phyloP scores from a whole-genome alignment of 2,888 invertebrate species.

The Heteromyza rotundicornis region DNA sequence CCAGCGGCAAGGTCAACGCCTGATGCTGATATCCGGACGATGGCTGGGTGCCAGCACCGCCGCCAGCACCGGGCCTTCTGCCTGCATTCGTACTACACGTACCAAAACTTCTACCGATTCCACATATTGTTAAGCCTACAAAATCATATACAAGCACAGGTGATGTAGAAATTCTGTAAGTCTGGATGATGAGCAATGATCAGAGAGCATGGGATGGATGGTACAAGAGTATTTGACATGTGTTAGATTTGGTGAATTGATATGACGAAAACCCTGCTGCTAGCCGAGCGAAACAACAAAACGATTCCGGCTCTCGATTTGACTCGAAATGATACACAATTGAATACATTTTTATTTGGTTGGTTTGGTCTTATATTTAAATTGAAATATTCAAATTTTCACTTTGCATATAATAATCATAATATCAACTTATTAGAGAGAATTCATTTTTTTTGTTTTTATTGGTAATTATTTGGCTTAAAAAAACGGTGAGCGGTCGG shows the following conservation, averaged over 20 bases:
- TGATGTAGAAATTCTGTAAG: conserved; percentile 12
- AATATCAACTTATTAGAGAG: background rate
- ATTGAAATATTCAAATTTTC: too few species aligned
- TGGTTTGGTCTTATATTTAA: background rate
- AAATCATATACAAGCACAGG: conserved; percentile 46
- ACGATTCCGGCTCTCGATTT: too few species aligned
- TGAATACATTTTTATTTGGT: too few species aligned
- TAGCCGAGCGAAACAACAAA: background rate
- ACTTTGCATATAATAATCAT: too few species aligned
- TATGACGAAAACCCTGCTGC: background rate
- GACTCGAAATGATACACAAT: too few species aligned
- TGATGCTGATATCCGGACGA: conserved; percentile 58
- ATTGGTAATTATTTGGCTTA: background rate
- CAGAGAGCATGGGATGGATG: too few species aligned
- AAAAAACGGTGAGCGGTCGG: background rate
- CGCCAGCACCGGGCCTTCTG: conserved; percentile 50
- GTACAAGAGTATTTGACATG: too few species aligned
- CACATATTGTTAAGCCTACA: conserved; percentile 63
- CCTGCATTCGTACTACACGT: conserved; percentile 58
- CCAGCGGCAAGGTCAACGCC: conserved; percentile 57
- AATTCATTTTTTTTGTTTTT: too few species aligned
- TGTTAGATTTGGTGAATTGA: background rate
- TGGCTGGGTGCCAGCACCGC: conserved; percentile 47
- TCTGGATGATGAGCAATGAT: background rate
- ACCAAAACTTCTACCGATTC: conserved; percentile 63